These are phyloP conservation scores for Enteromius paludinosus DNA, from an alignment of 2,797 vertebrate genomes.

Conservation along the genomic window DNA sequence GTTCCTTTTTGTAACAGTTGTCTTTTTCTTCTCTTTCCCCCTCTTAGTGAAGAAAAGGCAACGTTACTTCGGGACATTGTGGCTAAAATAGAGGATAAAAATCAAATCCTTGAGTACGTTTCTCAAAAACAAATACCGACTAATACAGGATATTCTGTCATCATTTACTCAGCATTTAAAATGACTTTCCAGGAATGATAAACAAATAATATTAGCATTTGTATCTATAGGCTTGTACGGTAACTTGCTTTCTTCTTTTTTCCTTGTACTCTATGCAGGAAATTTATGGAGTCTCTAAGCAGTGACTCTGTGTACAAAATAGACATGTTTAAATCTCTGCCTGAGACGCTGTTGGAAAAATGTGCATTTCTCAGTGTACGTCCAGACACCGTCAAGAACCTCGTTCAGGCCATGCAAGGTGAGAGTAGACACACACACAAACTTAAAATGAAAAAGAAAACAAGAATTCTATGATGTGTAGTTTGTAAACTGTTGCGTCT, in stretches of 20 bases:
- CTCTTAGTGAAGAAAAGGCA: slow-evolving; percentile 85
- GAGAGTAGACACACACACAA: neutral
- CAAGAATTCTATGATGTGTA: neutral
- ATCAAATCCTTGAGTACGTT: slow-evolving; percentile 83
- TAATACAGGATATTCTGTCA: neutral
- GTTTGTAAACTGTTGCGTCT: neutral
- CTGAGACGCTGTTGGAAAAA: slow-evolving; percentile 83
- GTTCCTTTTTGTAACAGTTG: neutral
- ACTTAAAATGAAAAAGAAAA: neutral
- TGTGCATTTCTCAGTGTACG: slow-evolving; percentile 85
- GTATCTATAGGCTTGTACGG: neutral
- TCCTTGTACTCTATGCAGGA: slow-evolving; percentile 66
- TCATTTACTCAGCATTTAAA: neutral
- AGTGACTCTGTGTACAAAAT: slow-evolving; percentile 82
- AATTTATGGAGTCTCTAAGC: slow-evolving; percentile 87
- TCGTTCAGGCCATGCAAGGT: slow-evolving; percentile 88
- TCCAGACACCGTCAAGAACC: slow-evolving; percentile 82
- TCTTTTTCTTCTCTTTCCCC: neutral
- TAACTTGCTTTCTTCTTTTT: neutral
- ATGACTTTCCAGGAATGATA: neutral
- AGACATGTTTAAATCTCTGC: slow-evolving; percentile 80
- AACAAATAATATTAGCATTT: neutral
- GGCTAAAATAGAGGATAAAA: slow-evolving; percentile 85
- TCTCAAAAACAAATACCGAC: neutral
- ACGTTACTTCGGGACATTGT: slow-evolving; percentile 83